These are phyloP conservation scores for Cantharis flavilabris DNA, from an alignment of 2,888 invertebrate species.

Conservation along the genomic window DNA sequence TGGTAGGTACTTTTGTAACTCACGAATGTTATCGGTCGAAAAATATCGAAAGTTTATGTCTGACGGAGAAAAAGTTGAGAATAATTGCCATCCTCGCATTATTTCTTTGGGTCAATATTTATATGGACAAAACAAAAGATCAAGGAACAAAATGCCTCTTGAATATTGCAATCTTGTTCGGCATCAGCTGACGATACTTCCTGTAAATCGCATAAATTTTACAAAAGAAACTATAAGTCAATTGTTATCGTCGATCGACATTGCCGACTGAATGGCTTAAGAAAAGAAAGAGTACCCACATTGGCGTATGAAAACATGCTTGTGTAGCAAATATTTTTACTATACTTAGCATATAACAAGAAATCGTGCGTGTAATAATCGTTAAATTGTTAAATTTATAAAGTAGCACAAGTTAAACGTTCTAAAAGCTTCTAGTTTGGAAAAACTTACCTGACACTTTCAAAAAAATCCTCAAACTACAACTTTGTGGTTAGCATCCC, in stretches of 20 bases:
- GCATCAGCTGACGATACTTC: conserved; percentile 47
- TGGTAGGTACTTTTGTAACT: too few species aligned
- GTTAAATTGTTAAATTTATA: conserved; percentile 3
- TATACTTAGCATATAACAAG: conserved; percentile 7
- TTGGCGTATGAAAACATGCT: conserved; percentile 19
- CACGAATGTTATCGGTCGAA: not conserved
- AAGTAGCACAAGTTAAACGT: not conserved
- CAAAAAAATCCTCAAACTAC: not conserved
- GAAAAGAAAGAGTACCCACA: conserved; percentile 17
- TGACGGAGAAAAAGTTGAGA: not conserved
- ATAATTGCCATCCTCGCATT: not conserved
- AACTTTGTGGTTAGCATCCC: not conserved
- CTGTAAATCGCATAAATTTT: conserved; percentile 44
- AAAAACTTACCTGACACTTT: not conserved
- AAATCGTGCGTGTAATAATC: conserved; percentile 9
- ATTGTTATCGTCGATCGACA: conserved; percentile 42
- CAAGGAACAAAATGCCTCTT: conserved; percentile 24
- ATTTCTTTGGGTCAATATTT: conserved; percentile 13
- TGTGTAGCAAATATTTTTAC: conserved; percentile 16
- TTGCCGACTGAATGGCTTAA: conserved; percentile 24
- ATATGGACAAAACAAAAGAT: conserved; percentile 19
- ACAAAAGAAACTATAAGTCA: conserved; percentile 43
- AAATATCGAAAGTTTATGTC: not conserved
- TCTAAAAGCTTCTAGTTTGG: not conserved
- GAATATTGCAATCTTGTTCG: conserved; percentile 37